phyloP scores from a whole-genome alignment of 1,140 invertebrate species.

The Himalopsyche phryganea region DNA sequence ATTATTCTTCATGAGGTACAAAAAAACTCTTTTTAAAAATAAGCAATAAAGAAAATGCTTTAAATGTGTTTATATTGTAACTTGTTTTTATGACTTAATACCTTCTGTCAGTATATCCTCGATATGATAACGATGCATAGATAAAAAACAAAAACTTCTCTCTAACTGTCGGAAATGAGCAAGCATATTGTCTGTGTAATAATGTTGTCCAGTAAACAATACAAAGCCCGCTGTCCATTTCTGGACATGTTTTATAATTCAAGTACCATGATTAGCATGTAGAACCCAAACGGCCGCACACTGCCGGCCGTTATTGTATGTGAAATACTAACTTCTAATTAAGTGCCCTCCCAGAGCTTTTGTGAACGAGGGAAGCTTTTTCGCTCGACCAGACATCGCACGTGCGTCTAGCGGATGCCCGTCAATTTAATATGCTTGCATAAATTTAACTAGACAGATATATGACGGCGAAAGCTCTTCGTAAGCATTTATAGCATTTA shows the following conservation, averaged over 20 bases:
- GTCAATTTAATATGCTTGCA: not conserved
- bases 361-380: conserved; percentile 22
- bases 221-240: conserved; percentile 19
- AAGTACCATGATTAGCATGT: too few species aligned
- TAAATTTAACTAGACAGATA: not conserved
- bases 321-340: conserved; percentile 33
- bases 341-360: conserved; percentile 27
- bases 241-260: conserved; percentile 13
- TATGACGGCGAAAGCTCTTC: not conserved
- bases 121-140: too few species aligned
- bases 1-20: too few species aligned
- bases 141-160: too few species aligned
- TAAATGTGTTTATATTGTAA: too few species aligned
- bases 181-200: too few species aligned
- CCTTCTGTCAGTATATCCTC: too few species aligned
- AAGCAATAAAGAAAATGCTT: too few species aligned
- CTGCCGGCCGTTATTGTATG: conserved; percentile 19
- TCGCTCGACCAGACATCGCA: conserved; percentile 18
- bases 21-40: too few species aligned
- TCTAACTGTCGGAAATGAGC: too few species aligned
- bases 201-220: conserved; percentile 19
- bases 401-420: conserved; percentile 11
- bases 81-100: too few species aligned
- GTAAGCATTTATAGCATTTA: too few species aligned
- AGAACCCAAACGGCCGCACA: not conserved